A percentile compares a stretch with the other conserved stretches of the same genome.
Evolutionary conservation across 1,140 invertebrate genomes (phyloP).

Genomic region (Heterodera carotae): DNA sequence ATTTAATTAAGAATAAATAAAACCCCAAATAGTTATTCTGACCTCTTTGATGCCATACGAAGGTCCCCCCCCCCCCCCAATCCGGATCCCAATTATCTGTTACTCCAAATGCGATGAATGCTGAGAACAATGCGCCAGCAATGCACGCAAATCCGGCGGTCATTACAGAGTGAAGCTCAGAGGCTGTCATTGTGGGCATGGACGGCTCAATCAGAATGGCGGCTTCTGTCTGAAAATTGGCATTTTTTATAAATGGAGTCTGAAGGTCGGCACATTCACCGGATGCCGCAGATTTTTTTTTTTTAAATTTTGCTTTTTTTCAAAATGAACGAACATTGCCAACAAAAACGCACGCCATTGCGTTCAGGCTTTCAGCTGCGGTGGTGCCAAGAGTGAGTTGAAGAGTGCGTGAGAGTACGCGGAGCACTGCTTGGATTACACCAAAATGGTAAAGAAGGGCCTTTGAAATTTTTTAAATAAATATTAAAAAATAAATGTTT

Average conservation of each 20-base stretch:
- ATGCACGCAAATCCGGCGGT: constrained; percentile 89
- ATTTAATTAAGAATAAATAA: too few species aligned
- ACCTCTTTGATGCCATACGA: too few species aligned
- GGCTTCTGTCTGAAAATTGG: constrained; percentile 78
- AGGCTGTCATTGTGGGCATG: constrained; percentile 77
- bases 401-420: constrained; percentile 77
- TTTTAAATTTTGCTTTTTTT: too few species aligned
- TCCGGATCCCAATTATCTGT: constrained; percentile 8
- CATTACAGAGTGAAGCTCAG: constrained; percentile 88
- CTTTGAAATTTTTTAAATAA: constrained; percentile 70
- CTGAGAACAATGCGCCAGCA: constrained; percentile 85
- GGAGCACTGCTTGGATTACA: constrained; percentile 80
- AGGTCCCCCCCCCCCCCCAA: too few species aligned
- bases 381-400: constrained; percentile 67
- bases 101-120: constrained; percentile 66
- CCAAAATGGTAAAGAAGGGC: constrained; percentile 74
- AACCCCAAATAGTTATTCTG: too few species aligned
- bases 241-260: constrained; percentile 70
- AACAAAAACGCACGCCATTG: too few species aligned
- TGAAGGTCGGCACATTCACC: too few species aligned
- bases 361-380: too few species aligned
- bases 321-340: too few species aligned
- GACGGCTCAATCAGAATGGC: constrained; percentile 84
- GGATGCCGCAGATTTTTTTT: too few species aligned
- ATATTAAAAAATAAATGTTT: constrained; percentile 7